These are phyloP conservation scores for Argopecten irradians DNA, from an alignment of 1,140 invertebrate species.

Conservation along the genomic window DNA sequence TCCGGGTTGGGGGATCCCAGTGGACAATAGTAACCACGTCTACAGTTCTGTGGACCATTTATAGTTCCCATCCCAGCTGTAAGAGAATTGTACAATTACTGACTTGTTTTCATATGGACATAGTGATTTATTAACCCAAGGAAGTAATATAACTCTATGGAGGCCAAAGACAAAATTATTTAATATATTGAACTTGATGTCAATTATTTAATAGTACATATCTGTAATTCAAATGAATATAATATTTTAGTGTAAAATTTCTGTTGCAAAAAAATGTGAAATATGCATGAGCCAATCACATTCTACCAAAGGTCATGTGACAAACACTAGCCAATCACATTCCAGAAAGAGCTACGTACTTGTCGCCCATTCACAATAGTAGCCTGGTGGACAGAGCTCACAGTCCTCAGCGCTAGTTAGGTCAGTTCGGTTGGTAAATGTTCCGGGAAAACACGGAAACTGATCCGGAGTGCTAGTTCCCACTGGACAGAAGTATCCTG, in stretches of 20 bases:
- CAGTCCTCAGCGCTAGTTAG: slow-evolving; percentile 70
- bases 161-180: background rate
- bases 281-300: background rate
- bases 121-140: too few relatives aligned
- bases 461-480: slow-evolving; percentile 69
- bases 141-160: too few relatives aligned
- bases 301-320: background rate
- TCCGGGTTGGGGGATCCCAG: slow-evolving; percentile 65
- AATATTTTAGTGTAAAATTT: too few relatives aligned
- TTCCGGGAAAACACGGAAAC: slow-evolving; percentile 72
- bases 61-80: background rate
- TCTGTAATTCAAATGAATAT: too few relatives aligned
- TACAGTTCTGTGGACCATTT: slow-evolving; percentile 62
- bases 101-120: too few relatives aligned
- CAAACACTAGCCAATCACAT: background rate
- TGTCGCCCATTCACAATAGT: slow-evolving; percentile 66
- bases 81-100: background rate
- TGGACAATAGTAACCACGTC: slow-evolving; percentile 72
- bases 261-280: background rate
- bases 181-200: slow-evolving; percentile 12
- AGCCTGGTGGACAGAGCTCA: slow-evolving; percentile 68
- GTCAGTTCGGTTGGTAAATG: slow-evolving; percentile 65
- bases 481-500: slow-evolving; percentile 72
- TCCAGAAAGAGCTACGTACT: slow-evolving; percentile 42
- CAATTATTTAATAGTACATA: too few relatives aligned